Base-by-base conservation (phyloP, 2,113 vertebrate genomes). In the Turdus rufiventris region DNA sequence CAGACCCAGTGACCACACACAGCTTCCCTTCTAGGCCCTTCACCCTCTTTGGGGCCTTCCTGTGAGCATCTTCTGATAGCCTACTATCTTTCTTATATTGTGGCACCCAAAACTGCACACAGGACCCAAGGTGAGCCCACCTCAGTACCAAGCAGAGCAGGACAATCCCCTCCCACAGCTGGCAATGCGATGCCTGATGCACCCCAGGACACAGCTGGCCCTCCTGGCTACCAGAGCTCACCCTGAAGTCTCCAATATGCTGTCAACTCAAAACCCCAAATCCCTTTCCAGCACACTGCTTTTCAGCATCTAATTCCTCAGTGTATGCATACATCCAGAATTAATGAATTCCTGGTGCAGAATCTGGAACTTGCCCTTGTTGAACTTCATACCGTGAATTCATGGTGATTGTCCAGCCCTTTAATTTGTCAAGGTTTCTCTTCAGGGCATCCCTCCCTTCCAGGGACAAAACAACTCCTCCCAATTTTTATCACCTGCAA, bases 121-220 rank as follows among this genome's bases (percentile, higher is more conserved):
- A 48, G 23, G 17, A 62, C 29, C 10, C 25, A n/a, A 34, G 12
- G 5, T 18, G 12, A 42, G 48, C 13, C 20, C 1, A 1, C 20
- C 31, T 2, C 9, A 18, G 4, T 18, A 9, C 31, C 42, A 17
- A 31, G 20, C 40, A 31, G 57, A 56, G 20, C 0, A 0, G 14
- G 34, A 56, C 10, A 56, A 21, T 34, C 20, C 3, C 4, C 2
- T 40, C 29, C 24, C 16, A 11, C 13, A 9, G 29, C 19, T 48
- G 29, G 24, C 1, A 1, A 14, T 31, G 8, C 8, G 31, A 16
- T 71, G 20, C n/a, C 24, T 70, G 23, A n/a, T 24, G 4, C 24
- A 11, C 16, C 10, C n/a, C 48, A 48, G n/a, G 24, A 78, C 29
- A 21, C 0, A 1, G 29, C 2, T 40, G 19, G 17, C 14, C 48